Evolutionary conservation across 1,140 invertebrate species (phyloP).

Genomic region (Cotesia vestalis): DNA sequence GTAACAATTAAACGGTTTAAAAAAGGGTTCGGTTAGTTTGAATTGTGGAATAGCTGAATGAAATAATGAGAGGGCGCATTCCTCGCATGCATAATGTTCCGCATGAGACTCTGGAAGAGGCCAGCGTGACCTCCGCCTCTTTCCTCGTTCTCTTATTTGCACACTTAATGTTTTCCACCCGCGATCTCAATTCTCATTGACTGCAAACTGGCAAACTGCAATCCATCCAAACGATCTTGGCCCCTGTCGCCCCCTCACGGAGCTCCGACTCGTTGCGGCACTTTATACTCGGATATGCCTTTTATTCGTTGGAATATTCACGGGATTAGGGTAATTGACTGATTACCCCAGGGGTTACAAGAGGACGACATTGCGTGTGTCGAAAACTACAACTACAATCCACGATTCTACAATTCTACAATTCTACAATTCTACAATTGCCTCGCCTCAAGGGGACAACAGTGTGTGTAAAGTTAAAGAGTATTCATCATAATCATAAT

Average conservation of each 20-base stretch:
- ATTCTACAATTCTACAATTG: no score
- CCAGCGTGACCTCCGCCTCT: slow-evolving; percentile 42
- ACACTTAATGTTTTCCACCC: slow-evolving; percentile 28
- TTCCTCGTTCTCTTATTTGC: slow-evolving; percentile 41
- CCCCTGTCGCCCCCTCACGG: not conserved
- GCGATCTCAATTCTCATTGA: slow-evolving; percentile 31
- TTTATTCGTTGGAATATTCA: slow-evolving; percentile 63
- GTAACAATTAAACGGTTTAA: not conserved
- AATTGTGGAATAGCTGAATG: slow-evolving; percentile 31
- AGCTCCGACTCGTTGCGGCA: not conserved
- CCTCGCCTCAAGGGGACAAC: no score
- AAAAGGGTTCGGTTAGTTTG: not conserved
- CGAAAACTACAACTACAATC: not conserved
- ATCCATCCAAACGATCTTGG: slow-evolving; percentile 38
- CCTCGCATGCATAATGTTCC: slow-evolving; percentile 46
- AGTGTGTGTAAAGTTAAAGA: no score
- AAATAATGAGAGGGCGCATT: slow-evolving; percentile 45
- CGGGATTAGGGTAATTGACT: slow-evolving; percentile 64
- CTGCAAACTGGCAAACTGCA: not conserved
- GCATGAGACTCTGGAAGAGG: slow-evolving; percentile 32
- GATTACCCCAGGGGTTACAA: slow-evolving; percentile 48
- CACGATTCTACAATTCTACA: not conserved
- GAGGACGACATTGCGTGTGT: slow-evolving; percentile 50
- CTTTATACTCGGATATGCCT: slow-evolving; percentile 38
- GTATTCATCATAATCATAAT: not conserved